phyloP scores from a whole-genome alignment of 2,797 vertebrate species.

The Notolabrus celidotus region DNA sequence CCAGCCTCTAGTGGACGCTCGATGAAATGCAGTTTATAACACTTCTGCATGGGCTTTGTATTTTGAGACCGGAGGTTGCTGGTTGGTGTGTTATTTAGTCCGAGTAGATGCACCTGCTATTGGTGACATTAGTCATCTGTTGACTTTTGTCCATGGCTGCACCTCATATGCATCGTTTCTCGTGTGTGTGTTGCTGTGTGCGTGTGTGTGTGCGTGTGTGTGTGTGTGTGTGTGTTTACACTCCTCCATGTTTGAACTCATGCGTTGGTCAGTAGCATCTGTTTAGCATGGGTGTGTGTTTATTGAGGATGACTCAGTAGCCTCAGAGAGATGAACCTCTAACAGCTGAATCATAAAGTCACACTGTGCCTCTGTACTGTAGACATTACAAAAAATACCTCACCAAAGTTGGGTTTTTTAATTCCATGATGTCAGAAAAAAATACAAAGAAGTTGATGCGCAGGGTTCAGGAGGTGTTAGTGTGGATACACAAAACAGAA shows the following conservation, averaged over 20 bases:
- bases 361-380: background rate
- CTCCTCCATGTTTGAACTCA: background rate
- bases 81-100: background rate
- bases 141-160: conserved; percentile 28
- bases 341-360: background rate
- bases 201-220: background rate
- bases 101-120: conserved; percentile 19
- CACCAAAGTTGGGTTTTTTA: no score
- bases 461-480: background rate
- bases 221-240: background rate
- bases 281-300: background rate
- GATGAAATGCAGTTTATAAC: no score
- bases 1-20: no score
- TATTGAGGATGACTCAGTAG: background rate
- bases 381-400: background rate
- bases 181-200: background rate
- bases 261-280: background rate
- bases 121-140: conserved; percentile 45
- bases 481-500: background rate
- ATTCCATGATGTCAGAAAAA: background rate
- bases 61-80: no score
- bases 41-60: no score
- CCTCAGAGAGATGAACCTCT: background rate
- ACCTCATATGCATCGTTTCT: conserved; percentile 3
- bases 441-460: background rate